phyloP scores from a whole-genome alignment of 1,140 invertebrate genomes.

The Brachionus calyciflorus region DNA sequence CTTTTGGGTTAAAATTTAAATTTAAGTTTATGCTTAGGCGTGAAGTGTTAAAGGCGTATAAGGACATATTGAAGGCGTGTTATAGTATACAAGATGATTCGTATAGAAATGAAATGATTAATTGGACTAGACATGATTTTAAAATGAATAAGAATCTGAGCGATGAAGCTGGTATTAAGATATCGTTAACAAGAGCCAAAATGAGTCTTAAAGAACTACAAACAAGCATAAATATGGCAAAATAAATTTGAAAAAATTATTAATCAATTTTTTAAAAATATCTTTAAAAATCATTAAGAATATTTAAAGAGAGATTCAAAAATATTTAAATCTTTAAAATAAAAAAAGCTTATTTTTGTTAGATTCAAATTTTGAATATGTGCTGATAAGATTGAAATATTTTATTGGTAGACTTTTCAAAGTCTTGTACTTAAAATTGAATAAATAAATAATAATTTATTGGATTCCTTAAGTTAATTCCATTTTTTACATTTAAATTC shows the following conservation, averaged over 20 bases:
- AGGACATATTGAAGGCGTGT: background rate
- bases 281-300: no score
- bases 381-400: no score
- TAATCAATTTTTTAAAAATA: no score
- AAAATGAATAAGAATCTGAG: background rate
- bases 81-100: background rate
- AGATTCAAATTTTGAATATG: no score
- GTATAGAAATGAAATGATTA: background rate
- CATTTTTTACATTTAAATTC: no score
- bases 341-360: no score
- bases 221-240: slow-evolving; percentile 18
- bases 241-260: background rate
- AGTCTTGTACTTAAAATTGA: no score
- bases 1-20: background rate
- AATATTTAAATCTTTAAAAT: no score
- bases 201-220: slow-evolving; percentile 8
- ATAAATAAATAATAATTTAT: no score
- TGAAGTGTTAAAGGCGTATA: slow-evolving; percentile 11
- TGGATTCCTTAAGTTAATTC: no score
- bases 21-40: slow-evolving; percentile 24
- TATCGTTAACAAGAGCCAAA: slow-evolving; percentile 26
- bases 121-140: slow-evolving; percentile 36
- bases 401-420: no score
- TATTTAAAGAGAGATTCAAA: no score
- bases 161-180: slow-evolving; percentile 31